phyloP scores from a whole-genome alignment of 2,888 invertebrate genomes.

The Campoletis raptor region DNA sequence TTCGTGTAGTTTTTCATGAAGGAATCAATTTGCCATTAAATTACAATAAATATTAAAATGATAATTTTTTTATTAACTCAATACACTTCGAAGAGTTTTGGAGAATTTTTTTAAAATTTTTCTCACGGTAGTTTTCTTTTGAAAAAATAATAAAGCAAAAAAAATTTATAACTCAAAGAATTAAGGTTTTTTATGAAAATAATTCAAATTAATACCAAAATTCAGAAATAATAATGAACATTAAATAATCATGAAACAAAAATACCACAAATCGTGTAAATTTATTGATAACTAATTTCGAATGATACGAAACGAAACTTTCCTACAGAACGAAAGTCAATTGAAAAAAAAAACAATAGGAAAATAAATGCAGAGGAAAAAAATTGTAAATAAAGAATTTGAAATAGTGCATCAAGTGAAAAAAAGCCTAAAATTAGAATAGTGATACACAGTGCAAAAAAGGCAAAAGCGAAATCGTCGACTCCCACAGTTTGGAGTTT shows the following conservation, averaged over 20 bases:
- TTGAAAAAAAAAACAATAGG: background rate
- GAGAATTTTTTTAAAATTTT: too few relatives aligned
- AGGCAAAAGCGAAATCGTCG: constrained; percentile 11
- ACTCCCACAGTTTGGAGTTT: constrained; percentile 13
- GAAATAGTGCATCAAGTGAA: background rate
- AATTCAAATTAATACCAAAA: background rate
- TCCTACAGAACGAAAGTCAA: too few relatives aligned
- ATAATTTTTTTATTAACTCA: background rate
- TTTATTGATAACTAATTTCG: too few relatives aligned
- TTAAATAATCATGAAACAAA: background rate
- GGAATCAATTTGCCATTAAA: too few relatives aligned
- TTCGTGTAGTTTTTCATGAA: too few relatives aligned
- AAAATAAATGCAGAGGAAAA: background rate
- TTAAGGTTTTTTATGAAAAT: background rate
- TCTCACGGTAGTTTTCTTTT: too few relatives aligned
- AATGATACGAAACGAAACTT: too few relatives aligned
- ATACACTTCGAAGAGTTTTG: background rate
- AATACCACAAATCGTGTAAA: background rate
- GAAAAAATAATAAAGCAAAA: too few relatives aligned
- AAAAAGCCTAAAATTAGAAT: constrained; percentile 30
- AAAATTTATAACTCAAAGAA: too few relatives aligned
- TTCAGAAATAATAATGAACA: background rate
- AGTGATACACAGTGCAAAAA: constrained; percentile 40
- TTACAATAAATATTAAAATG: background rate
- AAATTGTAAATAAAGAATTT: background rate